Conservation (phyloP, 2,797 vertebrate species). For the Rhinogobio ventralis region DNA sequence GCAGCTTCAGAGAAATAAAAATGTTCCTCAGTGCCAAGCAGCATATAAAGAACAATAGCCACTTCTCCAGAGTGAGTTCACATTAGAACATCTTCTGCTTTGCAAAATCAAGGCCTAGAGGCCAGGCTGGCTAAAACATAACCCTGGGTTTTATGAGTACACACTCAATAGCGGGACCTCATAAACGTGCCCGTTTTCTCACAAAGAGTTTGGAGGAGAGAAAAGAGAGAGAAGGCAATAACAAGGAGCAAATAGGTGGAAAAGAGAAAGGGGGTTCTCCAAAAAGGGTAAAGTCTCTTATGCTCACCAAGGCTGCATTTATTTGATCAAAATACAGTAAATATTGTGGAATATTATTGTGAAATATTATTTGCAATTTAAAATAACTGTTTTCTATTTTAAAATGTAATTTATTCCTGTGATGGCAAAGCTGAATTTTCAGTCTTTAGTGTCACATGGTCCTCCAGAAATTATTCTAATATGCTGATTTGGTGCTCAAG, state of each 20-base stretch:
- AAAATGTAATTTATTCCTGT: background rate
- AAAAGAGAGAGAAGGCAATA: constrained; percentile 25
- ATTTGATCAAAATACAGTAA: background rate
- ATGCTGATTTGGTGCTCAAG: background rate
- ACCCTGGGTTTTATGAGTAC: constrained; percentile 37
- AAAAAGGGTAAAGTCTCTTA: background rate
- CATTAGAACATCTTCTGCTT: constrained; percentile 28
- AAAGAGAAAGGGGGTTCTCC: constrained; percentile 4
- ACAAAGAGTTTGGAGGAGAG: constrained; percentile 31
- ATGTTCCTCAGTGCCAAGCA: background rate
- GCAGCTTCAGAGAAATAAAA: constrained; percentile 12
- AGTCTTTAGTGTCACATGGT: background rate
- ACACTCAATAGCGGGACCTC: constrained; percentile 34
- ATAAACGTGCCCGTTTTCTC: constrained; percentile 31
- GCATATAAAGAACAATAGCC: constrained; percentile 23
- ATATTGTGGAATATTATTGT: background rate
- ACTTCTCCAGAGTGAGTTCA: constrained; percentile 7
- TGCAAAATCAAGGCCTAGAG: constrained; percentile 39
- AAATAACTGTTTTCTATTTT: background rate
- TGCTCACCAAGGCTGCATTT: background rate
- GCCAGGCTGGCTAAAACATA: constrained; percentile 17
- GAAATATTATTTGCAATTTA: background rate
- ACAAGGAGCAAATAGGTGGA: constrained; percentile 31
- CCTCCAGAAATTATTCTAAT: background rate
- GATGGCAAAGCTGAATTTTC: background rate